These are phyloP conservation scores for Cryptocheilus praepositus DNA, from an alignment of 2,888 invertebrate genomes.

Conservation along the genomic window DNA sequence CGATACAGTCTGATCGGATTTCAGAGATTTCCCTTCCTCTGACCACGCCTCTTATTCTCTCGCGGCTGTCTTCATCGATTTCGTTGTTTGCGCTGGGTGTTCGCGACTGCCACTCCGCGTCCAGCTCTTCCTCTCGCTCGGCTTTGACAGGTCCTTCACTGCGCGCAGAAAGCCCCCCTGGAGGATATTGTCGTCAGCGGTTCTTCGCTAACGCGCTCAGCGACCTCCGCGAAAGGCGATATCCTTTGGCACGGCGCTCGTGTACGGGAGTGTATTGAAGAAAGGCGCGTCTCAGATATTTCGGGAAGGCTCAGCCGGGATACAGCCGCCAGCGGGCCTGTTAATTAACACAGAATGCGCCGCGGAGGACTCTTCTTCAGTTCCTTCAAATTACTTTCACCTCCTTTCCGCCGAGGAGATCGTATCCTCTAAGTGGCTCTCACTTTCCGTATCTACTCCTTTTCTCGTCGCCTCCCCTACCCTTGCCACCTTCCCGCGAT, in stretches of 20 bases:
- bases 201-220: constrained; percentile 25
- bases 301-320: constrained; percentile 14
- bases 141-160: too few relatives aligned
- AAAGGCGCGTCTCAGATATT: constrained; percentile 25
- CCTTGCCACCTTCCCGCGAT: background rate
- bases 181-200: constrained; percentile 20
- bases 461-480: too few relatives aligned
- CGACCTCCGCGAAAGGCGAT: background rate
- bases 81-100: constrained; percentile 6
- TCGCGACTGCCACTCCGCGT: background rate
- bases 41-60: background rate
- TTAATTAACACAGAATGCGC: constrained; percentile 39
- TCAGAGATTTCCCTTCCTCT: background rate
- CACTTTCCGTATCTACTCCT: too few relatives aligned
- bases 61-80: background rate
- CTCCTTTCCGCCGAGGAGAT: background rate
- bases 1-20: background rate
- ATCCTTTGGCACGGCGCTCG: constrained; percentile 31
- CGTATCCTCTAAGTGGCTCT: too few relatives aligned
- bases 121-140: too few relatives aligned
- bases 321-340: constrained; percentile 20
- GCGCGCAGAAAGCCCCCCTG: background rate
- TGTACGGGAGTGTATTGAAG: constrained; percentile 27
- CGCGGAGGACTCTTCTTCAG: constrained; percentile 3
- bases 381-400: background rate